These are phyloP conservation scores for Spisula solida DNA, from an alignment of 2,888 invertebrate genomes.

Conservation along the genomic window DNA sequence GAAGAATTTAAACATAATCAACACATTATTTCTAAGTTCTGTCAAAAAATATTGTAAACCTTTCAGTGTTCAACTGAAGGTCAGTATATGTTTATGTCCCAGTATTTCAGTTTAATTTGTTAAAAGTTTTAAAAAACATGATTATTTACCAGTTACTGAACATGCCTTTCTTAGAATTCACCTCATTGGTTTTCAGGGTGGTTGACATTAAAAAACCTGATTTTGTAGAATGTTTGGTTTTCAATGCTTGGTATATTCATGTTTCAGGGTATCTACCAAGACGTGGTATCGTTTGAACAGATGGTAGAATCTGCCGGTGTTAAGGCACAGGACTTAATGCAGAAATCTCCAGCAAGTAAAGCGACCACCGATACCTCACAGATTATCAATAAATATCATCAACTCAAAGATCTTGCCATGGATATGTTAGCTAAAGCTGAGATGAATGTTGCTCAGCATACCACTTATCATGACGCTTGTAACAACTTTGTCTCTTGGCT, in stretches of 20 bases:
- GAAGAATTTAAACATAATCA: no score
- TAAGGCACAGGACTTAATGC: slow-evolving; percentile 96
- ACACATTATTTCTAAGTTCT: no score
- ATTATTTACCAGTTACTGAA: no score
- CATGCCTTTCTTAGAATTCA: no score
- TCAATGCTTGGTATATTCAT: not conserved
- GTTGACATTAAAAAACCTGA: no score
- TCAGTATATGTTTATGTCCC: no score
- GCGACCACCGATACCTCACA: slow-evolving; percentile 91
- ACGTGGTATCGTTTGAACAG: slow-evolving; percentile 98
- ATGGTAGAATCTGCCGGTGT: slow-evolving; percentile 98
- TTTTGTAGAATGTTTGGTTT: no score
- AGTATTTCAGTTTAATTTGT: no score
- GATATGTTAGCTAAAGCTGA: slow-evolving; percentile 82
- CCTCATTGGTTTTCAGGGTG: no score
- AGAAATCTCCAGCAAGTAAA: slow-evolving; percentile 91
- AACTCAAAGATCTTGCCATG: slow-evolving; percentile 94
- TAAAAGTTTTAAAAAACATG: no score
- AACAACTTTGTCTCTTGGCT: slow-evolving; percentile 98
- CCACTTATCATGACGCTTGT: slow-evolving; percentile 96
- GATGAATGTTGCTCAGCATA: slow-evolving; percentile 87
- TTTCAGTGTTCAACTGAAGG: no score
- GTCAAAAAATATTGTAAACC: no score
- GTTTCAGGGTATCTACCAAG: slow-evolving; percentile 94
- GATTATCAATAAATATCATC: slow-evolving; percentile 96